These are phyloP conservation scores for Alosa sapidissima DNA, from an alignment of 2,797 vertebrate species.

Conservation along the genomic window DNA sequence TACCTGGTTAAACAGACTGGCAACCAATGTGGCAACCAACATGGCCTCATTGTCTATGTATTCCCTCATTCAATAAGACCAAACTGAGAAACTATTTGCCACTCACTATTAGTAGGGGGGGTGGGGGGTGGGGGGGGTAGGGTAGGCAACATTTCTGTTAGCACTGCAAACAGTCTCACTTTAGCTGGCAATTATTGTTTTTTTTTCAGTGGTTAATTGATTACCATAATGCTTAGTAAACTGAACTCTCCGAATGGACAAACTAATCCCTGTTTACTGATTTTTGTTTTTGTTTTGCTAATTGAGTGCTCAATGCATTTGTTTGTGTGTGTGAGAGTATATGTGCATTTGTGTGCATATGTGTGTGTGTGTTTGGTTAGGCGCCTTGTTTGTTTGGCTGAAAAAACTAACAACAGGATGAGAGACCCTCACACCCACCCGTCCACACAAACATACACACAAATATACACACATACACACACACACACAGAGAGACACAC, in stretches of 20 bases:
- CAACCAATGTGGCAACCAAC: not conserved
- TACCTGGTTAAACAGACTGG: constrained; percentile 13
- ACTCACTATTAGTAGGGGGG: not conserved
- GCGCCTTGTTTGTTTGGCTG: not conserved
- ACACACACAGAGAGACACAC: not conserved
- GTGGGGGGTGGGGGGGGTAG: too few species aligned
- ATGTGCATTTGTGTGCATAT: constrained; percentile 5
- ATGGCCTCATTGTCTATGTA: not conserved
- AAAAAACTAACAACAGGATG: constrained; percentile 14
- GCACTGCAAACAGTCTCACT: not conserved
- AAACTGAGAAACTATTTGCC: not conserved
- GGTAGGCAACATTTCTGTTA: not conserved
- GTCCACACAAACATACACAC: not conserved
- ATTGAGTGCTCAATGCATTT: constrained; percentile 49
- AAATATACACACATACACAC: not conserved
- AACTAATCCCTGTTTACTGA: not conserved
- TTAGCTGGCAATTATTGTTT: constrained; percentile 7
- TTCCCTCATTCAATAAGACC: not conserved
- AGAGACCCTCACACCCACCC: not conserved
- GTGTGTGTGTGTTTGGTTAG: constrained; percentile 14
- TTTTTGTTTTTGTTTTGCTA: not conserved
- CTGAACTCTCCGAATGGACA: not conserved
- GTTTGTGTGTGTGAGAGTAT: constrained; percentile 35
- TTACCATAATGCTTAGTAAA: constrained; percentile 54
- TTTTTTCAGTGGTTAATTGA: constrained; percentile 50